These are phyloP conservation scores for Cremastinae sp. DNA, from an alignment of 2,888 invertebrate genomes.

Conservation along the genomic window DNA sequence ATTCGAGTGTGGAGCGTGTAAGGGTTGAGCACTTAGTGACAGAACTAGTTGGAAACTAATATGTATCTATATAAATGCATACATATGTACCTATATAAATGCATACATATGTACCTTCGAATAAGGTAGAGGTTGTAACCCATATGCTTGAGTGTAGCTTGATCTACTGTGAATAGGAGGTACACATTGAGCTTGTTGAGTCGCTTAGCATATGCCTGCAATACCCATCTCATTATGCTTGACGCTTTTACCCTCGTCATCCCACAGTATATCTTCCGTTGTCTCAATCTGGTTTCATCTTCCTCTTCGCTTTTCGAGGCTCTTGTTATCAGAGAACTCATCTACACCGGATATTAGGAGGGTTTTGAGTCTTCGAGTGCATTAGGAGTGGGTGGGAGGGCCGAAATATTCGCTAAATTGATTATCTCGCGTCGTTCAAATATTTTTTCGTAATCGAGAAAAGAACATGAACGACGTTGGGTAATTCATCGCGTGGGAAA, in stretches of 20 bases:
- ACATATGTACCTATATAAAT: neutral
- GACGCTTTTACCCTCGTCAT: constrained; percentile 40
- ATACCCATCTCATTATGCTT: constrained; percentile 54
- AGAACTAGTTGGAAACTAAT: neutral
- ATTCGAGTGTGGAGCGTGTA: constrained; percentile 20
- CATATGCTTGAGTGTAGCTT: constrained; percentile 3
- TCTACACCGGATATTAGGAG: constrained; percentile 10
- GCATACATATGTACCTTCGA: constrained; percentile 10
- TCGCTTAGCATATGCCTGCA: constrained; percentile 58
- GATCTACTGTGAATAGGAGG: constrained; percentile 31
- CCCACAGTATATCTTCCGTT: constrained; percentile 39
- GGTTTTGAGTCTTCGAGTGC: neutral
- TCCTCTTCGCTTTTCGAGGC: constrained; percentile 14
- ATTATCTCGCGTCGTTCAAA: neutral
- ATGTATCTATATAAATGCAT: too few relatives aligned
- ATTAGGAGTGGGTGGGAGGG: neutral
- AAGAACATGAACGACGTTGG: neutral
- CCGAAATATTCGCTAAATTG: neutral
- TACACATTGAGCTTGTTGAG: constrained; percentile 37
- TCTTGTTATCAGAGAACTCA: constrained; percentile 15
- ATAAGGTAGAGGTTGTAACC: constrained; percentile 6
- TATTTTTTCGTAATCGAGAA: neutral
- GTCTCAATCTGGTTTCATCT: constrained; percentile 25
- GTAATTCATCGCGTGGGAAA: constrained; percentile 25
- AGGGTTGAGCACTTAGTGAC: constrained; percentile 21